Evolutionary conservation across 92 coral and sea anemone species (phyloP).

Genomic region (Porites divaricata): DNA sequence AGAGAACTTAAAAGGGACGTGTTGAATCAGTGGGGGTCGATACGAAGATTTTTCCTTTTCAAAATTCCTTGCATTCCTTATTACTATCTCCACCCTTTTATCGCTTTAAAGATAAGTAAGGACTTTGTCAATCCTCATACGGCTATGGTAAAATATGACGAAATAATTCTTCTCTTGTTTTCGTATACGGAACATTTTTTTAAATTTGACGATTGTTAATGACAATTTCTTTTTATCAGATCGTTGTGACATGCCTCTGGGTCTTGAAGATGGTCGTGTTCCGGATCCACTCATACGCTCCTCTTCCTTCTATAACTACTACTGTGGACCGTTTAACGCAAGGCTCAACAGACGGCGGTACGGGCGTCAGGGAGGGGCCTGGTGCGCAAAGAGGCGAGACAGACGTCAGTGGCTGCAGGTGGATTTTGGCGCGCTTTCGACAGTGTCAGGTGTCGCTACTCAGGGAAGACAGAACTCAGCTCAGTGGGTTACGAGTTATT

Average conservation of each 20-base stretch:
- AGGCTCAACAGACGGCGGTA: slow-evolving; percentile 67
- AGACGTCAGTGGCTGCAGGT: slow-evolving; percentile 72
- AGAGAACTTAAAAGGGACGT: too few species aligned
- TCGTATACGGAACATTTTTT: too few species aligned
- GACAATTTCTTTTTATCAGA: slow-evolving; percentile 29
- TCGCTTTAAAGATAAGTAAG: too few species aligned
- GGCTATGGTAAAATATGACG: too few species aligned
- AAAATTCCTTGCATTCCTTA: too few species aligned
- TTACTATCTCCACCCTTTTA: too few species aligned
- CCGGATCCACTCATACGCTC: slow-evolving; percentile 82
- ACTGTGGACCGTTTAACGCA: slow-evolving; percentile 77
- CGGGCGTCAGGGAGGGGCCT: slow-evolving; percentile 74
- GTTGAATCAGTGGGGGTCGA: neutral
- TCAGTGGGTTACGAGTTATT: slow-evolving; percentile 85
- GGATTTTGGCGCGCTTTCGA: slow-evolving; percentile 81
- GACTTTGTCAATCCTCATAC: too few species aligned
- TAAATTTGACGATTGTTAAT: too few species aligned
- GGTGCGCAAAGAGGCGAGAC: slow-evolving; percentile 74
- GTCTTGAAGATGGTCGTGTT: slow-evolving; percentile 76
- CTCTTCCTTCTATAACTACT: slow-evolving; percentile 68
- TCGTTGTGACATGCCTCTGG: slow-evolving; percentile 81
- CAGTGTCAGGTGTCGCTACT: slow-evolving; percentile 70
- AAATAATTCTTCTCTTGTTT: too few species aligned
- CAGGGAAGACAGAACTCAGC: slow-evolving; percentile 82
- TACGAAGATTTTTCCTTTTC: neutral